These are phyloP conservation scores for Botia kubotai DNA, from an alignment of 2,797 vertebrate genomes.

Conservation along the genomic window DNA sequence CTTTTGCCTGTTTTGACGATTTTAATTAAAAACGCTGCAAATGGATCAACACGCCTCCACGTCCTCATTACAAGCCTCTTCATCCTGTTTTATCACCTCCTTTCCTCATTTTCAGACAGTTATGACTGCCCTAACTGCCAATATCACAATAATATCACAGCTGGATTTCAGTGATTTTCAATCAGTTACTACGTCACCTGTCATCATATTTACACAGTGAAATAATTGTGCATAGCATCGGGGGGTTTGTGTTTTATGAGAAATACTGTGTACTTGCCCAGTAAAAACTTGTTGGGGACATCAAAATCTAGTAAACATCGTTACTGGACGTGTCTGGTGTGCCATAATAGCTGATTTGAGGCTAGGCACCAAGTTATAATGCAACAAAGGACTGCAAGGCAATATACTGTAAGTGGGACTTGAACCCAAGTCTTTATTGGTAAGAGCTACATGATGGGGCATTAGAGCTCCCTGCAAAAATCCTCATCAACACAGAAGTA, in stretches of 20 bases:
- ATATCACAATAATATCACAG: conserved; percentile 65
- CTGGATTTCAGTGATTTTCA: conserved; percentile 64
- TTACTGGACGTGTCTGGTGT: conserved; percentile 65
- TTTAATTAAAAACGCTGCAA: too few species aligned
- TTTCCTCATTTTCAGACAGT: conserved; percentile 67
- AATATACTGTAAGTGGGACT: conserved; percentile 64
- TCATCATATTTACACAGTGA: conserved; percentile 70
- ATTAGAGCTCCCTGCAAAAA: conserved; percentile 77
- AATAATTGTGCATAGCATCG: conserved; percentile 72
- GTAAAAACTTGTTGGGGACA: conserved; percentile 75
- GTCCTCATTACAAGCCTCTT: too few species aligned
- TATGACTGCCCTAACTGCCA: conserved; percentile 68
- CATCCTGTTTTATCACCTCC: conserved; percentile 54
- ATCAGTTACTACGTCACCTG: conserved; percentile 64
- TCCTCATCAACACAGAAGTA: conserved; percentile 65
- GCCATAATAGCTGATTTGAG: conserved; percentile 74
- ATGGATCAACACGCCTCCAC: too few species aligned
- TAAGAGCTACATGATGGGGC: conserved; percentile 73
- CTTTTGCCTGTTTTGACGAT: too few species aligned
- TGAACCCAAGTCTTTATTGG: conserved; percentile 73
- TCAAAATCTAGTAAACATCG: conserved; percentile 73
- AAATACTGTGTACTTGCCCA: conserved; percentile 50
- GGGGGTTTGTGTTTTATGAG: conserved; percentile 59
- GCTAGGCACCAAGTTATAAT: conserved; percentile 72
- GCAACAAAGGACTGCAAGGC: conserved; percentile 59